A percentile compares a stretch with the other conserved stretches of the same genome.
Evolutionary conservation across 2,113 vertebrate species (phyloP).

Genomic region (Myiozetetes cayanensis): DNA sequence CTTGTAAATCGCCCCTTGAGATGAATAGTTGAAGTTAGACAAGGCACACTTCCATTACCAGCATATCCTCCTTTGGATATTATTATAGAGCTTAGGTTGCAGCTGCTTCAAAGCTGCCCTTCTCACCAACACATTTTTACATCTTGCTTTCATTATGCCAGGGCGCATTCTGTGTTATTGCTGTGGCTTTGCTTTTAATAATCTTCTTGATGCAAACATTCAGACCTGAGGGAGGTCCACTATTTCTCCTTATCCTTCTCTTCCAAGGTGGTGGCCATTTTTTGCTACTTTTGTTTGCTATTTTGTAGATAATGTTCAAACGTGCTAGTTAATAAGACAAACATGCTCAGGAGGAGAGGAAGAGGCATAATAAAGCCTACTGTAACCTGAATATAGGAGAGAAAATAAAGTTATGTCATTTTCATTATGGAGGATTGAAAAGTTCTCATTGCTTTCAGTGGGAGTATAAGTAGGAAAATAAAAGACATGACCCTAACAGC

Average conservation of each 20-base stretch:
- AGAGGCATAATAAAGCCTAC: constrained; percentile 22
- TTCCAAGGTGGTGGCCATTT: constrained; percentile 8
- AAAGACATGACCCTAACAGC: constrained; percentile 73
- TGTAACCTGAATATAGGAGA: constrained; percentile 22
- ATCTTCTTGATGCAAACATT: constrained; percentile 6
- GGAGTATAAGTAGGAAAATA: constrained; percentile 71
- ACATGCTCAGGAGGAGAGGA: constrained; percentile 32
- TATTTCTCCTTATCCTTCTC: neutral
- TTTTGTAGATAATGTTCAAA: constrained; percentile 25
- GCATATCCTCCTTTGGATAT: constrained; percentile 48
- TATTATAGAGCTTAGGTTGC: constrained; percentile 24
- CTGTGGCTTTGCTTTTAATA: constrained; percentile 56
- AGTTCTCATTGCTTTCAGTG: constrained; percentile 54
- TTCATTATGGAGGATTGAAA: constrained; percentile 62
- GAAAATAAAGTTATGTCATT: constrained; percentile 62
- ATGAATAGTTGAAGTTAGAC: constrained; percentile 63
- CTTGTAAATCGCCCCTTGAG: constrained; percentile 71
- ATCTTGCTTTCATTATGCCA: constrained; percentile 70
- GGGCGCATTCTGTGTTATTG: constrained; percentile 20
- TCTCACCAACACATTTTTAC: constrained; percentile 64
- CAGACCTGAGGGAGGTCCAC: constrained; percentile 43
- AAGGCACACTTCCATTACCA: constrained; percentile 56
- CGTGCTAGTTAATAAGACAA: neutral
- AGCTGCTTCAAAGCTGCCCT: constrained; percentile 66
- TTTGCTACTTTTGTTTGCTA: neutral